Conservation (phyloP, 2,888 invertebrate genomes). For the Drosophila prolongata region DNA sequence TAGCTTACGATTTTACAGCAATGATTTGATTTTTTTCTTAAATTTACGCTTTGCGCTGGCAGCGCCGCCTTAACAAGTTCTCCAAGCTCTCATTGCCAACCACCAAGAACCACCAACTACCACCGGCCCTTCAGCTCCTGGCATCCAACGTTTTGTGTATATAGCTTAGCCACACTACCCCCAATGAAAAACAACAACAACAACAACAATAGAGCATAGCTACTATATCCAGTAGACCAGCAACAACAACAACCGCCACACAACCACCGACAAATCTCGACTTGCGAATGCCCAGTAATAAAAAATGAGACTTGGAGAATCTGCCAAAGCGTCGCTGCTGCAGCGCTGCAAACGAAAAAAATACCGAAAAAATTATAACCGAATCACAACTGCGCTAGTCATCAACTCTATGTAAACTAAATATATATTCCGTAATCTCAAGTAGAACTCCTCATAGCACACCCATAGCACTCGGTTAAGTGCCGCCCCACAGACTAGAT, state of each 20-base stretch:
- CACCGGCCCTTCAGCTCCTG: slow-evolving; percentile 18
- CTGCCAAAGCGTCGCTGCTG: slow-evolving; percentile 81
- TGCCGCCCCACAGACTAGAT: slow-evolving; percentile 37
- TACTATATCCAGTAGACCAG: slow-evolving; percentile 20
- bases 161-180: slow-evolving; percentile 35
- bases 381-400: slow-evolving; percentile 67
- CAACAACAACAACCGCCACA: slow-evolving; percentile 27
- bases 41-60: slow-evolving; percentile 72
- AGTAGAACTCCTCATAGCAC: slow-evolving; percentile 32
- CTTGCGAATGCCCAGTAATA: slow-evolving; percentile 25
- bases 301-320: slow-evolving; percentile 71
- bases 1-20: slow-evolving; percentile 64
- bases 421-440: slow-evolving; percentile 29
- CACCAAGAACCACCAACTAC: slow-evolving; percentile 32
- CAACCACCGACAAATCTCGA: slow-evolving; percentile 29
- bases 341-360: slow-evolving; percentile 60
- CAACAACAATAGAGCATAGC: slow-evolving; percentile 18
- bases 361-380: slow-evolving; percentile 36
- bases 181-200: slow-evolving; percentile 22
- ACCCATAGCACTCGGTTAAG: slow-evolving; percentile 25
- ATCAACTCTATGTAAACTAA: slow-evolving; percentile 41
- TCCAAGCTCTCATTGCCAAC: slow-evolving; percentile 67
- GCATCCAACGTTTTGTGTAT: slow-evolving; percentile 38
- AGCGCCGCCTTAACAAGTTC: slow-evolving; percentile 81
- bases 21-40: slow-evolving; percentile 84